Base-by-base conservation (phyloP, 2,888 invertebrate genomes). In the Toxonevra muliebris region DNA sequence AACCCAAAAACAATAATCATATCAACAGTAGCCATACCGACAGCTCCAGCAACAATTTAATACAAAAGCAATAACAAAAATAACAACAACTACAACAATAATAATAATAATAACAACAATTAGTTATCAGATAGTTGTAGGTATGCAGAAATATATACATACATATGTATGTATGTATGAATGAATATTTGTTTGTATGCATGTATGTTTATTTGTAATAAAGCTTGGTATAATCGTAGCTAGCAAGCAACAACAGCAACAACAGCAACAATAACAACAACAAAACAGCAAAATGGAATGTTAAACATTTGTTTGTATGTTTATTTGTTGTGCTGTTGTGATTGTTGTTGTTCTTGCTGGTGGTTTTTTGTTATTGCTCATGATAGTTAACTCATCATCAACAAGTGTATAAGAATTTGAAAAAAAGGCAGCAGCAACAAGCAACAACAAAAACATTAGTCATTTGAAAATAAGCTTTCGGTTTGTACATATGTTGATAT, bases 111-210 rank as follows among this genome's bases (percentile, higher is more conserved):
- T 61, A 20, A 50, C 20, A 30, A 17, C 60, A 45, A 60, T 50
- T 7, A 20, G 52, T 13, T 52, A 52, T 45, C 59, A 8, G 15
- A 61, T 30, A 61, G 50, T 60, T n/a, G 8, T 53, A 43, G 12
- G 15, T 40, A 17, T 52, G 15, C 12, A 41, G n/a, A 42, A 11
- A 53, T 45, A 48, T n/a, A 30, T 48, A 48, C 19, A 17, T 61
- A 52, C 13, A 5, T 59, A 53, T 55, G 17, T 40, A 54, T 63
- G 10, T 50, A 15, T 20, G 7, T 17, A 13, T n/a, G 30, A 7
- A 12, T 42, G 17, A n/a, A 48, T 48, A 19, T 30, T 19, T 20
- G 54, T 54, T 11, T 45, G 11, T 13, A 45, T 12, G 12, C 11
- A 1, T 41, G 8, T n/a, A 17, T 15, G 10, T 42, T 3, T 10